Base-by-base conservation (phyloP, 2,888 invertebrate genomes). In the Synergus japonicus region DNA sequence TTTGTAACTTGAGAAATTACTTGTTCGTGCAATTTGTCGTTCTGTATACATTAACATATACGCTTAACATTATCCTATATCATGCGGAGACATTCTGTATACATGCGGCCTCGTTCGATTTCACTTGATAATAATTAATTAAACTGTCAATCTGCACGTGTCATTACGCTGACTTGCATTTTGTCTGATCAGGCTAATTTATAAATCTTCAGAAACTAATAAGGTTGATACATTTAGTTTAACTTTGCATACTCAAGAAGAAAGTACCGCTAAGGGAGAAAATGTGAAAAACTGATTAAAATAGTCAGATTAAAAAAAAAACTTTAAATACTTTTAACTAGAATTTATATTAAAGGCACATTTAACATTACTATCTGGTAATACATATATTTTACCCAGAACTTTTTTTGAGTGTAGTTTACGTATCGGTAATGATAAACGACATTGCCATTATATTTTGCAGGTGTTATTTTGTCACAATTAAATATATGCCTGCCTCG, bases 1-100 rank as follows among this genome's bases (percentile, higher is more conserved):
- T 54, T 73, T 73, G 18, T 73, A 73, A 49, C 73, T 54, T 73
- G 73, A 73, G 73, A 73, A 73, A 54, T 54, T 73, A 54, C n/a
- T 73, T 54, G 37, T 54, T 73, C 54, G 49, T 54, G 73, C 73
- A 37, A 69, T 49, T 69, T 29, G 46, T 49, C 15, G 7, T n/a
- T 49, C 49, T 69, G 29, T 29, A n/a, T n/a, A 54, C 3, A 37
- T 29, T 29, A 54, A 54, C 54, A 54, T 54, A 29, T 29, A 0
- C 5, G 37, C 37, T 54, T 9, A n/a, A 8, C n/a, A n/a, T 54
- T 18, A 54, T 54, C n/a, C 54, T 9, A 54, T 54, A n/a, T 54
- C 54, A 54, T 54, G 54, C 9, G 2, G 49, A 49, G n/a, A 54
- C n/a, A 54, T 54, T 54, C 37, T 54, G 37, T 54, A 54, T 54